Base-by-base conservation (phyloP, 2,888 invertebrate species). In the Meiosimyza decipiens region DNA sequence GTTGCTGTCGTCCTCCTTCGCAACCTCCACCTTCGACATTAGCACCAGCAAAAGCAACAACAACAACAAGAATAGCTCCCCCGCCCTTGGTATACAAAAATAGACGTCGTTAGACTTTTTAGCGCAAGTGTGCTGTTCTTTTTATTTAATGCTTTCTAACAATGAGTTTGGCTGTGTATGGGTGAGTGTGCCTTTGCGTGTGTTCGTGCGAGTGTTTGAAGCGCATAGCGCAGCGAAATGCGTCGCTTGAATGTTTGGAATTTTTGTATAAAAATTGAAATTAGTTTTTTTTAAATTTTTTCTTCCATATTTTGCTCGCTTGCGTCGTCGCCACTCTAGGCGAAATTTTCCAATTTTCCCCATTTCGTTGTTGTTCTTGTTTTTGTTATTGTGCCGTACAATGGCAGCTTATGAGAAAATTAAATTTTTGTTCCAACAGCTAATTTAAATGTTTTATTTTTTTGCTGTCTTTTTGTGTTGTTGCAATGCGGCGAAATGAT, bases 401-500 rank as follows among this genome's bases (percentile, higher is more conserved):
- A 40, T 40, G 54, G n/a, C 54, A 54, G n/a, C 18, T 54, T 54
- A 64, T 57, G 71, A 65, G 71, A 72, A 73, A 73, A 73, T 69
- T 72, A 55, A 68, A 72, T 71, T 72, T 71, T 71, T 75, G 74
- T 77, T 75, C 72, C 75, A 80, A 80, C 77, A 82, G 83, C 83
- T 82, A 82, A 82, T 82, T 82, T 82, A 82, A 82, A 82, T 83
- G 80, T 82, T 79, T 78, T 64, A 52, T 18, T 40, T 63, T 68
- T 55, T 59, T 40, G 66, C 64, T 65, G 40, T 57, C 62, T 59
- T 72, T 62, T 62, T 71, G 74, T 74, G 74, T 74, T 78, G 68
- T 75, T 79, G 75, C 76, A 82, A 82, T 84, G 85, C 84, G 83
- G 83, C 83, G 82, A 84, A 85, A 83, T 84, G 84, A 84, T 84